Evolutionary conservation across 2,888 invertebrate species (phyloP).

Genomic region (Aleiodes testaceus): DNA sequence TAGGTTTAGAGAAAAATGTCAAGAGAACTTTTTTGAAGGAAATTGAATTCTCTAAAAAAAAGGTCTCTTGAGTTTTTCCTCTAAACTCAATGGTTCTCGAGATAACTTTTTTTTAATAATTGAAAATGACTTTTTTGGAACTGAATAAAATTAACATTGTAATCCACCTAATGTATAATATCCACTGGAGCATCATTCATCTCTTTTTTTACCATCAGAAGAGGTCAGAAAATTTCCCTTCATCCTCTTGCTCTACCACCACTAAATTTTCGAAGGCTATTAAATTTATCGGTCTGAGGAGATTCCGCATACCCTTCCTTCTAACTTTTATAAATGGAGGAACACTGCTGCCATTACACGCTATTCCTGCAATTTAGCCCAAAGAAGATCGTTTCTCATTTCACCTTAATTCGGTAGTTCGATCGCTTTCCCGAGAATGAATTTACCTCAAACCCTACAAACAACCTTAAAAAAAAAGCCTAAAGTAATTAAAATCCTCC

Average conservation of each 20-base stretch:
- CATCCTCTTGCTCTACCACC: slow-evolving; percentile 39
- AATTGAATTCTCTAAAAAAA: too few relatives aligned
- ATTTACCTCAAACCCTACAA: slow-evolving; percentile 4
- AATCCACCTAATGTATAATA: slow-evolving; percentile 32
- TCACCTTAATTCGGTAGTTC: slow-evolving; percentile 59
- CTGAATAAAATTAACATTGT: neutral
- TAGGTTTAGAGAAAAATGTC: too few relatives aligned
- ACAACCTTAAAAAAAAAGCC: neutral
- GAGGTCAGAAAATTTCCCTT: slow-evolving; percentile 48
- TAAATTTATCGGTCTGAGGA: slow-evolving; percentile 63
- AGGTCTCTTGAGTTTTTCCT: too few relatives aligned
- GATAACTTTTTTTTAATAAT: neutral
- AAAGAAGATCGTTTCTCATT: slow-evolving; percentile 67
- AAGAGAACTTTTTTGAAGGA: too few relatives aligned
- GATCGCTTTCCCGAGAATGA: slow-evolving; percentile 43
- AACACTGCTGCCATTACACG: slow-evolving; percentile 47
- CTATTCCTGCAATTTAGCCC: slow-evolving; percentile 61
- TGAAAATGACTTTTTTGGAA: neutral
- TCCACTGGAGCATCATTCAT: slow-evolving; percentile 46
- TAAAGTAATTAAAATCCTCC: neutral
- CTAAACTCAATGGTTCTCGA: too few relatives aligned
- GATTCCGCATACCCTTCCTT: slow-evolving; percentile 45
- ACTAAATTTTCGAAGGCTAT: slow-evolving; percentile 58
- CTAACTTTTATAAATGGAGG: slow-evolving; percentile 69
- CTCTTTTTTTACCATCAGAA: slow-evolving; percentile 34